Conservation (phyloP, 1,140 invertebrate genomes). For the Lucilia cuprina region DNA sequence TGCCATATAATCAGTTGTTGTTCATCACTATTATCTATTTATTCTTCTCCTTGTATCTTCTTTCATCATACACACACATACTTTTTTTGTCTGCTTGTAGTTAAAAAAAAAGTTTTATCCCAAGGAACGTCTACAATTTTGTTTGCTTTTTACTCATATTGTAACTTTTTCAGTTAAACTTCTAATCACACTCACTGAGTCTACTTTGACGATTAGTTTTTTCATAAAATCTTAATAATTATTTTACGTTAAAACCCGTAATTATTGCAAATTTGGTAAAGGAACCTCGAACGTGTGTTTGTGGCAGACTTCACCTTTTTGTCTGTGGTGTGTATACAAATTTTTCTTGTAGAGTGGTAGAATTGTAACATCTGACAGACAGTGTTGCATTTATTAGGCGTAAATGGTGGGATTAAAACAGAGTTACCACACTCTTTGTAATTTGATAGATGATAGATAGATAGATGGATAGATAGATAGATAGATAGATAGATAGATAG, state of each 20-base stretch:
- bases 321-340: background rate
- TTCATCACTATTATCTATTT: background rate
- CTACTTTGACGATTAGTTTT: background rate
- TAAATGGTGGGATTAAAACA: background rate
- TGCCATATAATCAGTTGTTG: background rate
- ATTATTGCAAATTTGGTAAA: background rate
- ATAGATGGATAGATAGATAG: too few species aligned
- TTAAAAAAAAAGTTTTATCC: background rate
- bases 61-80: background rate
- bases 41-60: background rate
- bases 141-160: background rate
- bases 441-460: too few species aligned
- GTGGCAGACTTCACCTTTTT: slow-evolving; percentile 30
- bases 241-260: background rate
- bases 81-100: background rate
- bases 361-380: background rate
- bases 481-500: too few species aligned
- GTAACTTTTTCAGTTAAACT: background rate
- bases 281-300: slow-evolving; percentile 7
- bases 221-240: background rate
- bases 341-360: background rate
- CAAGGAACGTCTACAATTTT: slow-evolving; percentile 2
- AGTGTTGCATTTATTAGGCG: background rate
- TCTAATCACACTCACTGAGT: background rate
- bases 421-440: background rate